These are phyloP conservation scores for Luehdorfia chinensis DNA, from an alignment of 1,140 invertebrate species.

Conservation along the genomic window DNA sequence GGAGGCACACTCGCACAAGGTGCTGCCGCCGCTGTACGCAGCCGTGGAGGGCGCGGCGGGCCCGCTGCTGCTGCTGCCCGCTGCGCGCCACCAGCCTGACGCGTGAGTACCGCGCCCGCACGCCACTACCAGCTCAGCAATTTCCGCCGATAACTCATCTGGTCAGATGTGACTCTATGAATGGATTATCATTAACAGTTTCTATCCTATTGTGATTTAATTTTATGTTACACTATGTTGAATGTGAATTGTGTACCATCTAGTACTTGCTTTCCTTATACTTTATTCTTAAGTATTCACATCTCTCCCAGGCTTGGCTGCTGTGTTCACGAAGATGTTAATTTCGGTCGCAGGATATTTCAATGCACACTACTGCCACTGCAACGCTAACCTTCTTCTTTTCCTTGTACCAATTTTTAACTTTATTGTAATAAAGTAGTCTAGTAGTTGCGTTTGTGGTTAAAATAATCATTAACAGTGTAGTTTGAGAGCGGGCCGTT, in stretches of 20 bases:
- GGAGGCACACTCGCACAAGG: constrained; percentile 62
- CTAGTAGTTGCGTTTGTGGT: neutral
- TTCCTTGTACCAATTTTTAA: neutral
- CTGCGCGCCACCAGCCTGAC: constrained; percentile 35
- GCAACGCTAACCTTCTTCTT: neutral
- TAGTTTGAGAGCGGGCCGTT: neutral
- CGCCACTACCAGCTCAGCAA: constrained; percentile 26
- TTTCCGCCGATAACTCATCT: no score
- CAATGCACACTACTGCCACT: neutral
- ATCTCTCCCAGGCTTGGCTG: no score
- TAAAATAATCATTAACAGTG: neutral
- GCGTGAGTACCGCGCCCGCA: constrained; percentile 43
- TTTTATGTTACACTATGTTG: no score
- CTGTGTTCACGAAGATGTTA: no score
- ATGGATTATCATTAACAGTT: no score
- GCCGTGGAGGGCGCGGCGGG: constrained; percentile 49
- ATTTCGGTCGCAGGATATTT: no score
- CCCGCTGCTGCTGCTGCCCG: constrained; percentile 46
- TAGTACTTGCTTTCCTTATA: no score
- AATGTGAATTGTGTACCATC: no score
- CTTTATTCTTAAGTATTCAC: no score
- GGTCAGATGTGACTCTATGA: no score
- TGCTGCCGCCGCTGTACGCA: constrained; percentile 68
- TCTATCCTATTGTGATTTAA: no score
- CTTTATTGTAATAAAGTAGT: neutral